phyloP scores from a whole-genome alignment of 2,888 invertebrate genomes.

The Suillia variegata region DNA sequence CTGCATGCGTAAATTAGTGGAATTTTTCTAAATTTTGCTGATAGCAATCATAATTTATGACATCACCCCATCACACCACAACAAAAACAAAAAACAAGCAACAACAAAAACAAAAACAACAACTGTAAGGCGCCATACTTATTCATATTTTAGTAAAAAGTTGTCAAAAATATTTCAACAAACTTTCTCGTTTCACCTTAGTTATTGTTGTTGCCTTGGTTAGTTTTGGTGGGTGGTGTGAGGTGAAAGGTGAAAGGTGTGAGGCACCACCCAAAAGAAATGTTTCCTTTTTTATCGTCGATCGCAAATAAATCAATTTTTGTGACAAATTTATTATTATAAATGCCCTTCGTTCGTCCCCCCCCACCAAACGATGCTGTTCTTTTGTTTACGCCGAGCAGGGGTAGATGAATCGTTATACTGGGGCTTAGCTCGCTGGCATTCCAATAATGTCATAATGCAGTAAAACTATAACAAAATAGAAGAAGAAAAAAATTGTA shows the following conservation, averaged over 20 bases:
- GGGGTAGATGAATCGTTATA: neutral
- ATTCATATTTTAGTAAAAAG: no score
- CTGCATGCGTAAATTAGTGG: constrained; percentile 47
- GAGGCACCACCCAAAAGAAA: no score
- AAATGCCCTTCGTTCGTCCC: constrained; percentile 13
- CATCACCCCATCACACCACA: constrained; percentile 48
- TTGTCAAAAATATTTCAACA: neutral
- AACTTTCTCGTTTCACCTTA: no score
- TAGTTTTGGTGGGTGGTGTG: neutral
- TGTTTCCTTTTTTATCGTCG: constrained; percentile 41
- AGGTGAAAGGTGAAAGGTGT: neutral
- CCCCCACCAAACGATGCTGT: constrained; percentile 26
- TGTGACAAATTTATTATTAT: constrained; percentile 54
- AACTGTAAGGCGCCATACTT: no score
- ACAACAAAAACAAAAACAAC: neutral
- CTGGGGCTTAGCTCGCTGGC: neutral
- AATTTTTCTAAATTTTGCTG: constrained; percentile 45
- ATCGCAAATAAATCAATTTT: constrained; percentile 54
- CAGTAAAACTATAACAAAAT: constrained; percentile 5
- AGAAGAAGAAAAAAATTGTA: neutral
- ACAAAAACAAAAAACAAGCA: constrained; percentile 20
- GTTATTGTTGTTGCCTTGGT: no score
- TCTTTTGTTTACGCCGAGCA: constrained; percentile 29
- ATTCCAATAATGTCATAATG: constrained; percentile 24
- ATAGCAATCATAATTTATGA: constrained; percentile 61